A percentile compares a stretch with the other conserved stretches of the same genome.
Conservation (phyloP, 2,888 invertebrate genomes). For the Torymus texanus region DNA sequence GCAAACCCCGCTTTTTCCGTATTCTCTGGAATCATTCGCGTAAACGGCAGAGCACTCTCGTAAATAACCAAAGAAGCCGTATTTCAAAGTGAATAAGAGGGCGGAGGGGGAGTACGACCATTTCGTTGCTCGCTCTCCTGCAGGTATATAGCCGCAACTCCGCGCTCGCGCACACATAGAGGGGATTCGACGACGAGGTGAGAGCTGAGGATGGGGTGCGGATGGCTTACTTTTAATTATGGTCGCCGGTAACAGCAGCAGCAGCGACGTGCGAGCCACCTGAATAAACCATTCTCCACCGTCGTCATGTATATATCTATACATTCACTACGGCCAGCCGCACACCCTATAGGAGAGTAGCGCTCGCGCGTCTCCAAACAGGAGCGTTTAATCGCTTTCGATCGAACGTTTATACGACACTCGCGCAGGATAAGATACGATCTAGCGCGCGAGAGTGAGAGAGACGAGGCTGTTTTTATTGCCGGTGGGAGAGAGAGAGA, state of each 20-base stretch:
- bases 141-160: slow-evolving; percentile 30
- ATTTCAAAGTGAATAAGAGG: slow-evolving; percentile 25
- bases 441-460: background rate
- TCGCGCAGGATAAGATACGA: slow-evolving; percentile 55
- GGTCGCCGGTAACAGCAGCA: slow-evolving; percentile 53
- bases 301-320: no score
- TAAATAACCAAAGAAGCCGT: slow-evolving; percentile 34
- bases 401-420: slow-evolving; percentile 57
- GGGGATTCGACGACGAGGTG: background rate
- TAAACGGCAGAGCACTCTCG: no score
- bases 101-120: background rate
- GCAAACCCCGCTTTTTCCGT: no score
- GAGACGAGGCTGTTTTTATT: slow-evolving; percentile 54
- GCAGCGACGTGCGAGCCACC: slow-evolving; percentile 59
- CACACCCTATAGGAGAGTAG: background rate
- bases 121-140: slow-evolving; percentile 3
- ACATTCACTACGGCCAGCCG: slow-evolving; percentile 24
- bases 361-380: slow-evolving; percentile 52
- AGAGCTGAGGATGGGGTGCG: slow-evolving; percentile 4
- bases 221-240: slow-evolving; percentile 67
- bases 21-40: no score
- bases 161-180: slow-evolving; percentile 6
- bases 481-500: background rate
- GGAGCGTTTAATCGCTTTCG: slow-evolving; percentile 56
- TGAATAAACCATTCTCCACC: slow-evolving; percentile 65